Base-by-base conservation (phyloP, 2,888 invertebrate species). In the Blastobasis adustella region DNA sequence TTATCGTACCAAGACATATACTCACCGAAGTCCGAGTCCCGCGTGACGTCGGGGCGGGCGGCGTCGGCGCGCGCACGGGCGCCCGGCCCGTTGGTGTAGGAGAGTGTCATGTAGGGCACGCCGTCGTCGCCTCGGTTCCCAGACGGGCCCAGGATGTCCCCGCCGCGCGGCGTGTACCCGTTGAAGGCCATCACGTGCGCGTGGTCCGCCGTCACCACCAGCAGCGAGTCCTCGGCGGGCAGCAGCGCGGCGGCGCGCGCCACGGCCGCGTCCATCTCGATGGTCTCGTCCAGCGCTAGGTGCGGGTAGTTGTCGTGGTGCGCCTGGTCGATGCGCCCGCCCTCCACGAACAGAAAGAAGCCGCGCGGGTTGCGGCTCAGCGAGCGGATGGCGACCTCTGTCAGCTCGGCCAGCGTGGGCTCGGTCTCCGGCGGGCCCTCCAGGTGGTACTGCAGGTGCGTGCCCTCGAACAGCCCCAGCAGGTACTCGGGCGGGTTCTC, bases 271-370 rank as follows among this genome's bases (percentile, higher is more conserved):
- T 90, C 87, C 63, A 94, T 83, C 65, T 92, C 91, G 1, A 93
- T 72, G 0, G 93, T 92, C 73, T 95, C 95, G 59, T 92, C 90
- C 0, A 95, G 77, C 0, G 95, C 92, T 10, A 86, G 79, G 43
- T 79, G 82, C 0, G 90, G 90, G 54, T 63, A 69, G 52, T 79
- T 90, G 4, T 78, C 83, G 66, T 94, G 94, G 67, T 93, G 93
- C 0, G 90, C 93, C 58, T 90, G 89, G 67, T 93, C 92, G 52
- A 93, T 93, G 64, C 90, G 82, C 0, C 91, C 92, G 55, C 74
- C 92, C 72, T 93, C 93, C 37, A 95, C 92, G 66, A 95, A 92
- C 8, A 95, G 76, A 65, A 95, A 93, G 72, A 90, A 96, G 0
- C 95, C 95, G 1, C 92, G 87, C 38, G 81, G 76, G 62, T 91